These are phyloP conservation scores for Emmelina monodactyla DNA, from an alignment of 2,888 invertebrate species.

Conservation along the genomic window DNA sequence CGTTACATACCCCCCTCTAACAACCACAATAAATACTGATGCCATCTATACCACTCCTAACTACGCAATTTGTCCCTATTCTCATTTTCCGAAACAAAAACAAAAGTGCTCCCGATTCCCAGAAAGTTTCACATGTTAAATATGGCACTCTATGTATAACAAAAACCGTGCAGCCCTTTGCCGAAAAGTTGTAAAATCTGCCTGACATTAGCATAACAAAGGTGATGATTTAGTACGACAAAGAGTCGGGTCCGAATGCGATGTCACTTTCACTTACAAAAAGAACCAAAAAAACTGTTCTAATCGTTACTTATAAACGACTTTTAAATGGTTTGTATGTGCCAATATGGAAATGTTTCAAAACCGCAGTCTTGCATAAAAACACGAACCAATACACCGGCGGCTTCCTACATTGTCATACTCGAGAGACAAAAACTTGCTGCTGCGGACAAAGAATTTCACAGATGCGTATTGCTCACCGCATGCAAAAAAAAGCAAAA, in stretches of 20 bases:
- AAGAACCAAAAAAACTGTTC: conserved; percentile 25
- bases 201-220: conserved; percentile 59
- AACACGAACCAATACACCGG: conserved; percentile 40
- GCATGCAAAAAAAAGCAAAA: not conserved
- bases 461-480: conserved; percentile 42
- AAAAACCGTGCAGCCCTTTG: conserved; percentile 40
- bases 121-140: conserved; percentile 43
- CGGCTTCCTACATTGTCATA: no score
- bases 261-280: conserved; percentile 53
- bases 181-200: conserved; percentile 53
- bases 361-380: conserved; percentile 51
- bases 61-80: conserved; percentile 18
- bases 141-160: conserved; percentile 27
- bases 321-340: conserved; percentile 25
- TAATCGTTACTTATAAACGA: conserved; percentile 32
- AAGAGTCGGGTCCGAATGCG: conserved; percentile 31
- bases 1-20: conserved; percentile 5
- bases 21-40: conserved; percentile 8
- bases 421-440: conserved; percentile 51
- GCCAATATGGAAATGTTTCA: conserved; percentile 40
- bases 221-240: conserved; percentile 47
- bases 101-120: conserved; percentile 33
- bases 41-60: conserved; percentile 2
- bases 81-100: conserved; percentile 21
- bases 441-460: conserved; percentile 46